Base-by-base conservation (phyloP, 1,140 invertebrate genomes). In the Mactra quadrangularis region DNA sequence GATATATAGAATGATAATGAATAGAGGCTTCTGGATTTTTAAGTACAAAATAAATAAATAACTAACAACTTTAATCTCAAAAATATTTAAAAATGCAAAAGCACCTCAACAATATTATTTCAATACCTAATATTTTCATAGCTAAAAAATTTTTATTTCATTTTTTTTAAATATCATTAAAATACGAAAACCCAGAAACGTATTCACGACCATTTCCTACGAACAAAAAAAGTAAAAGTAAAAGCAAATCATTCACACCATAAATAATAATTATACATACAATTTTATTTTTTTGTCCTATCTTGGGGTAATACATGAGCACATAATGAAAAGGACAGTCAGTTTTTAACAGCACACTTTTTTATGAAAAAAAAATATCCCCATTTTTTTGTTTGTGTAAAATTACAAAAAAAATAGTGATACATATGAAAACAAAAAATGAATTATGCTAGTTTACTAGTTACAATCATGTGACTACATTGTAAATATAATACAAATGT, bases 221-320 rank as follows among this genome's bases (percentile, higher is more conserved):
- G n/a, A 47, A 47, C 27, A 33, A 66, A 15, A 66, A 27, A 38
- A 66, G 6, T 13, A 13, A 27, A 25, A 33, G 3, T 33, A 62
- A 47, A 66, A 66, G 62, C 62, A 66, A 45, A 45, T 66, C 62
- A 66, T 47, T 66, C 62, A 35, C 62, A 66, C 62, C n/a, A 66
- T 66, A 66, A 66, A 66, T 66, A 47, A n/a, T 47, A 41, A 66
- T 45, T 66, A 33, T 6, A 41, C 38, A 41, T 41, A 6, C 15
- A 41, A 41, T 15, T 7, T 41, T 7, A 41, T 41, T 7, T n/a
- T n/a, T n/a, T n/a, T n/a, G n/a, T n/a, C n/a, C n/a, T n/a, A n/a
- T n/a, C n/a, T n/a, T n/a, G n/a, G n/a, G n/a, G n/a, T n/a, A n/a
- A 66, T 1, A 45, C 38, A 35, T 19, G 22, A 25, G 45, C 6